These are phyloP conservation scores for Pangasianodon hypophthalmus DNA, from an alignment of 2,113 vertebrate species.

Conservation along the genomic window DNA sequence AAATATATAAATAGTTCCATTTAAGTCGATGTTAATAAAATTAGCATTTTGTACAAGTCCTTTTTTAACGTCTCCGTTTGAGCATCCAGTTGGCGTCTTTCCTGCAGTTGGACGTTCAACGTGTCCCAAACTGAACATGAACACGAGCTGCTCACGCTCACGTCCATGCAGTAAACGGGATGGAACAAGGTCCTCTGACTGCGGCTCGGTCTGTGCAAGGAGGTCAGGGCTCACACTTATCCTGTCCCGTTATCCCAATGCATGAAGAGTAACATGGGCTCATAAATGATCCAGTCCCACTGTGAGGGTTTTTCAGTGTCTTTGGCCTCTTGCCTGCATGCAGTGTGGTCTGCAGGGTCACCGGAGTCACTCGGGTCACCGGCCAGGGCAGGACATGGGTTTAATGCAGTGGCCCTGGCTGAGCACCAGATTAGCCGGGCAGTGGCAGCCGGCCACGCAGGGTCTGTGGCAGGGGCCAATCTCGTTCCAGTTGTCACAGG, in stretches of 20 bases:
- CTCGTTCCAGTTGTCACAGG: constrained; percentile 98
- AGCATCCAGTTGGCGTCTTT: neutral
- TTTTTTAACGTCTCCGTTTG: constrained; percentile 37
- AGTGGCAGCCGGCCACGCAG: constrained; percentile 94
- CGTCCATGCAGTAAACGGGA: neutral
- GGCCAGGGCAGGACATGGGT: constrained; percentile 90
- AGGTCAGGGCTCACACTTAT: neutral
- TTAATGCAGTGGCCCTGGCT: constrained; percentile 93
- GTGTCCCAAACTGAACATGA: neutral
- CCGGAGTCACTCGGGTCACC: constrained; percentile 76
- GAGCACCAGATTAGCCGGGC: constrained; percentile 89
- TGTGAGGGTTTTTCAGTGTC: neutral
- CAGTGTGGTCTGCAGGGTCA: constrained; percentile 36
- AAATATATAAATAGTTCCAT: constrained; percentile 79
- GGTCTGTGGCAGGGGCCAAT: constrained; percentile 88
- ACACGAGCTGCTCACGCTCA: neutral
- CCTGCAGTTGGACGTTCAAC: neutral
- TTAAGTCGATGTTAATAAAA: constrained; percentile 70
- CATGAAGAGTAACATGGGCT: neutral
- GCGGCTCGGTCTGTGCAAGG: neutral
- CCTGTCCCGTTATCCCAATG: neutral
- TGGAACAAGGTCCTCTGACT: neutral
- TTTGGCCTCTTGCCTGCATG: constrained; percentile 30
- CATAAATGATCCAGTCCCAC: neutral
- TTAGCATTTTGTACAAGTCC: constrained; percentile 69